These are phyloP conservation scores for Microcebus tavaratra DNA, from an alignment of 2,113 vertebrate genomes.

Conservation along the genomic window DNA sequence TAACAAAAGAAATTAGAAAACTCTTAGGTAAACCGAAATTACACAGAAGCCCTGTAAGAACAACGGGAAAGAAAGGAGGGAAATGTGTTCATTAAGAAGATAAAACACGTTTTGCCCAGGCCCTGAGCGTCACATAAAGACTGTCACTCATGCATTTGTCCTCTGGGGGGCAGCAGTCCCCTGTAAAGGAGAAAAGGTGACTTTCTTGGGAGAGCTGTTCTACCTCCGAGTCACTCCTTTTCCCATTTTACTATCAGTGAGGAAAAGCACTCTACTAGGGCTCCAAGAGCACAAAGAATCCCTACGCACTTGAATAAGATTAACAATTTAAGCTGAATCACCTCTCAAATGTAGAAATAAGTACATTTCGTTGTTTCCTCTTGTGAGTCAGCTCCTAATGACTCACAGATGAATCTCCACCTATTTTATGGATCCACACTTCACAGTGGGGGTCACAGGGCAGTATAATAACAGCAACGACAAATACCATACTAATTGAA, in stretches of 20 bases:
- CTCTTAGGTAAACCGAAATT: not conserved
- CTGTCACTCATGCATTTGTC: not conserved
- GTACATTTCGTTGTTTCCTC: not conserved
- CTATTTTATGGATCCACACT: not conserved
- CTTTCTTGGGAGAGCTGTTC: not conserved
- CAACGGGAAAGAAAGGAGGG: not conserved
- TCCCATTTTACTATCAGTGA: not conserved
- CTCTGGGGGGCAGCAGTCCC: conserved; percentile 20
- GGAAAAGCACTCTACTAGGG: not conserved
- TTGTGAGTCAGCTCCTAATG: not conserved
- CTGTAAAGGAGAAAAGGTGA: not conserved
- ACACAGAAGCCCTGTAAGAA: not conserved
- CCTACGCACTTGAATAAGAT: not conserved
- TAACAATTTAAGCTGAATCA: not conserved
- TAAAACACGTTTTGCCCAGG: not conserved
- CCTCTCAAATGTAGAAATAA: not conserved
- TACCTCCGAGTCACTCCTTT: not conserved
- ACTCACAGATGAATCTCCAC: not conserved
- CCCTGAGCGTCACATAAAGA: not conserved
- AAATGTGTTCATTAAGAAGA: not conserved
- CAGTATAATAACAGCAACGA: not conserved
- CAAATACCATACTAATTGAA: not conserved
- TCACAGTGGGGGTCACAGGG: not conserved
- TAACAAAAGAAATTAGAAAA: not conserved
- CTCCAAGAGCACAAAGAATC: not conserved